These are phyloP conservation scores for Pituophis catenifer DNA, from an alignment of 2,113 vertebrate species.

Conservation along the genomic window DNA sequence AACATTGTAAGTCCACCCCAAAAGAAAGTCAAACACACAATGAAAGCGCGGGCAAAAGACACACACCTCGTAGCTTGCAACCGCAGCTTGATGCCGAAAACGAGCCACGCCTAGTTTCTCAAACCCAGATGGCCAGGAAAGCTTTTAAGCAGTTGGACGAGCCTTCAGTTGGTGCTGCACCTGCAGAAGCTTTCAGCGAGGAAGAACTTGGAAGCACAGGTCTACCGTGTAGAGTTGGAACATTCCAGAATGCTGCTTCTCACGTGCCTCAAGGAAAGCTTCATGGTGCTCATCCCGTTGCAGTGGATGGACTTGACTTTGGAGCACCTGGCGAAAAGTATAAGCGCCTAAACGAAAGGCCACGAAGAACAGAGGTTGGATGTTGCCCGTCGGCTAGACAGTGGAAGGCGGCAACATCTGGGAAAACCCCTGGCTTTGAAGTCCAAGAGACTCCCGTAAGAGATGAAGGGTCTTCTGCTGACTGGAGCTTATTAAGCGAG, in stretches of 20 bases:
- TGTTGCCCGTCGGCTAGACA: slow-evolving; percentile 13
- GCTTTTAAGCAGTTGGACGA: slow-evolving; percentile 11
- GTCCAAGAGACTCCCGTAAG: slow-evolving; percentile 74
- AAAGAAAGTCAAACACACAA: slow-evolving; percentile 37
- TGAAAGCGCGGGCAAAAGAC: slow-evolving; percentile 12
- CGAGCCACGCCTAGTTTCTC: neutral
- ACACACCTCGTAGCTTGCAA: slow-evolving; percentile 44
- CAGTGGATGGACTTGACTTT: slow-evolving; percentile 15
- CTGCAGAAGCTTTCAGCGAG: slow-evolving; percentile 23
- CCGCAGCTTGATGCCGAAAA: slow-evolving; percentile 44
- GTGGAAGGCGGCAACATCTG: slow-evolving; percentile 17
- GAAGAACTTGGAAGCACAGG: slow-evolving; percentile 18
- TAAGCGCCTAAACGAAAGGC: slow-evolving; percentile 31
- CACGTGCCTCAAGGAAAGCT: neutral
- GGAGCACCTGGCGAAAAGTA: neutral
- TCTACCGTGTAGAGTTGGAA: neutral
- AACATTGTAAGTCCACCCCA: neutral
- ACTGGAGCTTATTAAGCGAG: slow-evolving; percentile 64
- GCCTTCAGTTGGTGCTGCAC: slow-evolving; percentile 18
- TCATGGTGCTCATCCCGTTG: neutral
- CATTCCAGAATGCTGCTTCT: neutral
- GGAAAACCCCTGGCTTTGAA: slow-evolving; percentile 25
- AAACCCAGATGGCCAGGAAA: neutral
- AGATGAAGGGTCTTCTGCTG: slow-evolving; percentile 64
- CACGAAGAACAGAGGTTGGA: slow-evolving; percentile 25